Evolutionary conservation across 2,113 vertebrate species (phyloP).

Genomic region (Dicerorhinus sumatrensis): DNA sequence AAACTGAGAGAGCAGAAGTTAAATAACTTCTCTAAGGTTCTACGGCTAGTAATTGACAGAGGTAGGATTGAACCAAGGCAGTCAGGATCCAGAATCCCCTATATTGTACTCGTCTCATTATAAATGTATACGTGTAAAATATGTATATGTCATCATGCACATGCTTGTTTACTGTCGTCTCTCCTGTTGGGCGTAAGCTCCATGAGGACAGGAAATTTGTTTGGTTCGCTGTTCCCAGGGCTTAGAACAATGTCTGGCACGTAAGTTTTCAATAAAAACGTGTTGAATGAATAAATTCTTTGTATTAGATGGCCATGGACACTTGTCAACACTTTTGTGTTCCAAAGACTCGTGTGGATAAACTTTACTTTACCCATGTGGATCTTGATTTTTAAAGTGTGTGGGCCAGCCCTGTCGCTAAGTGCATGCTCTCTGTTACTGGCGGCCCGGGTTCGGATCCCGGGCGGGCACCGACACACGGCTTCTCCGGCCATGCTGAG

Average conservation of each 20-base stretch:
- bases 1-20: neutral
- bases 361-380: neutral
- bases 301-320: constrained; percentile 42
- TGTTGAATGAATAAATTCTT: neutral
- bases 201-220: neutral
- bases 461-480: no score
- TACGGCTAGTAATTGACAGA: neutral
- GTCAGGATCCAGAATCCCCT: neutral
- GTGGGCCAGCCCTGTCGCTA: no score
- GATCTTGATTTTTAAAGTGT: neutral
- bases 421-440: no score
- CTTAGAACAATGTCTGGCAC: neutral
- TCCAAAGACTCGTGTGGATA: neutral
- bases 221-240: neutral
- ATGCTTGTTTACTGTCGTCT: neutral
- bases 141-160: neutral
- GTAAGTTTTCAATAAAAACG: constrained; percentile 49
- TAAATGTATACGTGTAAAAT: neutral
- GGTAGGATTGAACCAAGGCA: neutral
- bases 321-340: constrained; percentile 35
- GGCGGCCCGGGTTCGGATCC: no score
- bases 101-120: neutral
- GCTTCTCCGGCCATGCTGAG: no score
- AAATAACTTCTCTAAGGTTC: neutral
- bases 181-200: accelerated